Evolutionary conservation across 2,797 vertebrate genomes (phyloP), one percentile per base, ranked within the genome.

Genomic region (Enteromius unitaeniatus): DNA sequence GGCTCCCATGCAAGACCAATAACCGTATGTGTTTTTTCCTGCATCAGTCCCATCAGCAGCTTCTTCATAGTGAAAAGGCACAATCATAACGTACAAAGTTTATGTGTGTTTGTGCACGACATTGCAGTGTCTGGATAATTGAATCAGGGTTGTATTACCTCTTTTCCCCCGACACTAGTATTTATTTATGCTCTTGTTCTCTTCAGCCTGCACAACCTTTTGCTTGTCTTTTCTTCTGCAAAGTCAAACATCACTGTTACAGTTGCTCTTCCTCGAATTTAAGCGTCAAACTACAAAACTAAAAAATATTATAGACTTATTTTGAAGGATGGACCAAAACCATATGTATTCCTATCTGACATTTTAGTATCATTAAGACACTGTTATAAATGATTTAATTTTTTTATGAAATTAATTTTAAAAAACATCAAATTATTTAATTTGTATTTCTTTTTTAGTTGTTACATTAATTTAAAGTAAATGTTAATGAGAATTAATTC

Each of bases 21-120:
- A 82, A 81, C 47, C 1, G 31, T 53, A 21, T 37, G 28, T 49
- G 21, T 74, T 62, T 81, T 37, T 74, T 70, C 28, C n/a, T 19
- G 15, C 31, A 26, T 28, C 55, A 45, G 21, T 65, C 2, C 21
- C 45, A 37, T 67, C 58, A 65, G 60, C 58, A 60, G 21, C 69
- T 51, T 69, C 28, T 64, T 58, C 28, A 65, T 64, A 31, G 42
- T 65, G n/a, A n/a, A 62, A 62, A 74, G 58, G 49, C 45, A 49
- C 21, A 65, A 65, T 64, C 45, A 79, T 49, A 74, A 55, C 67
- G 78, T 49, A 76, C 58, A 49, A 34, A 49, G 64, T 76, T 65
- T 79, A 42, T 75, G 58, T 74, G 72, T 85, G 82, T 37, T 31
- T 91, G 77, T 81, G 26, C 72, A 65, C 6, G 64, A 84, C 64